Base-by-base conservation (phyloP, 2,113 vertebrate species). In the Gnathonemus echidnorhynchus region DNA sequence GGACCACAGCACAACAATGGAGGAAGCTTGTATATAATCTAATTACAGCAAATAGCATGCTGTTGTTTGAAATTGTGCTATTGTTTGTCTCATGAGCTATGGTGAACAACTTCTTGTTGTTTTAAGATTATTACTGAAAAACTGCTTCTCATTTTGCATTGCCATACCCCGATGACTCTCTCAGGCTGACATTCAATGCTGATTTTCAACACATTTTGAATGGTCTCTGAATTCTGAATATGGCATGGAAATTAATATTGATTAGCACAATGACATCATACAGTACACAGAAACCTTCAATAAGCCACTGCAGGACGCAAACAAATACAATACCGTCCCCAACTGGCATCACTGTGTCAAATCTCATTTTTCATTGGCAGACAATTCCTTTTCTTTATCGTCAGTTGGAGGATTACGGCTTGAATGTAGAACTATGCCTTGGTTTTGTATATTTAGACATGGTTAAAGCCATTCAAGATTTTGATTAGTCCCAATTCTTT, bases 401-500 rank as follows among this genome's bases (percentile, higher is more conserved):
- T 80, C 35, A 80, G 4, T 35, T 42, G 74, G 74, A 42, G 74
- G 31, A 80, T 42, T 39, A 80, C 10, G 13, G 74, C 74, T 39
- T 77, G 5, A 77, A 77, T 39, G 35, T 15, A 77, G 13, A 77
- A 77, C 70, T 35, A 77, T 77, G 70, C 31, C 10, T 80, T 39
- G 15, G 35, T 42, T 80, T 39, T 80, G 74, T 42, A 80, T 80
- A 80, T 42, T 39, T 80, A 7, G 13, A 15, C 70, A 77, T 77
- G 31, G 31, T 42, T 42, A 39, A 80, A 80, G 74, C 74, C 31
- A 80, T 80, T 80, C 74, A 80, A 80, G 74, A 39, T 80, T 42
- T 80, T 80, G 35, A 80, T 80, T 80, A 80, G 35, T 80, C 74
- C 35, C 11, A 80, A 80, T 80, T 80, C 62, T 80, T 80, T 80